Evolutionary conservation across 2,888 invertebrate genomes (phyloP).

Genomic region (Athalia rosae): DNA sequence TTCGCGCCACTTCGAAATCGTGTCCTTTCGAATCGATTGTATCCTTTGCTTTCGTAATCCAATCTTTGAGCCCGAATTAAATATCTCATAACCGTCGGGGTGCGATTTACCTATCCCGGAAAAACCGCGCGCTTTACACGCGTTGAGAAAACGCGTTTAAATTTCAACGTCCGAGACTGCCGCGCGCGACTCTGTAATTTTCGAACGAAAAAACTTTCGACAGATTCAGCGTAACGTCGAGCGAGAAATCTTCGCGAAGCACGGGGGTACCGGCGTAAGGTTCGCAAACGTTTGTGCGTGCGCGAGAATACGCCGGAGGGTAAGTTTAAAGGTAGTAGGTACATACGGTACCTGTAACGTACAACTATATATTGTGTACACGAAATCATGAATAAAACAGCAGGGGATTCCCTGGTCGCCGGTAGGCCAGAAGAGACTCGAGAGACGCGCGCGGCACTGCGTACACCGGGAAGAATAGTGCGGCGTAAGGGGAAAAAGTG

Average conservation of each 20-base stretch:
- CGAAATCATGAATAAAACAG: slow-evolving; percentile 34
- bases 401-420: slow-evolving; percentile 33
- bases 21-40: too few relatives aligned
- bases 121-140: too few relatives aligned
- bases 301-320: too few relatives aligned
- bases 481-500: background rate
- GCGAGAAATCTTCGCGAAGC: slow-evolving; percentile 9
- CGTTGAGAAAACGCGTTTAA: too few relatives aligned
- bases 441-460: slow-evolving; percentile 14
- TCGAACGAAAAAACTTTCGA: too few relatives aligned
- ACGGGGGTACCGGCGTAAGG: background rate
- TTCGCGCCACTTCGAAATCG: background rate
- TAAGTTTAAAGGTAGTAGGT: background rate
- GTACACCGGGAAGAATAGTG: background rate
- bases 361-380: background rate
- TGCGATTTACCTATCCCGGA: too few relatives aligned
- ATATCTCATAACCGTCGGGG: too few relatives aligned
- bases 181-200: too few relatives aligned
- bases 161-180: too few relatives aligned
- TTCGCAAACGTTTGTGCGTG: background rate
- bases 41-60: too few relatives aligned
- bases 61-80: too few relatives aligned
- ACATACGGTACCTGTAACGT: background rate
- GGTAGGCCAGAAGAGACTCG: slow-evolving; percentile 20
- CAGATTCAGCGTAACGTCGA: too few relatives aligned